Percentiles rank a stretch among this genome's conserved stretches.
These are phyloP conservation scores for Pediacus dermestoides DNA, from an alignment of 2,888 invertebrate genomes.

Conservation along the genomic window DNA sequence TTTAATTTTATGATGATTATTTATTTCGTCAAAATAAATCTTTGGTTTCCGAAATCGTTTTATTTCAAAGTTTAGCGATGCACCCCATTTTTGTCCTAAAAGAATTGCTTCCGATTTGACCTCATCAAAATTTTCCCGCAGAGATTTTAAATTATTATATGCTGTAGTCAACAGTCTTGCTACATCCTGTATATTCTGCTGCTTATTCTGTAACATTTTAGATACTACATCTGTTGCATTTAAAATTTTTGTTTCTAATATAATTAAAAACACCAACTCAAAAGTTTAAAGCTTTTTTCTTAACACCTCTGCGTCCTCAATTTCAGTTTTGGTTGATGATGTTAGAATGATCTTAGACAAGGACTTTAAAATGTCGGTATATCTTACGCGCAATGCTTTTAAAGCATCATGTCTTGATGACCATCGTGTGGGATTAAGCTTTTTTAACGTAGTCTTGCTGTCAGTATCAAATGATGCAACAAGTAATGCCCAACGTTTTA, in stretches of 20 bases:
- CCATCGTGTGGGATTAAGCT: constrained; percentile 12
- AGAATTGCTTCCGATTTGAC: constrained; percentile 14
- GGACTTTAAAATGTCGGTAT: constrained; percentile 10
- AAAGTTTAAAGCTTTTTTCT: no score
- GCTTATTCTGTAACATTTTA: constrained; percentile 8
- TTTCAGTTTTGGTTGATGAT: constrained; percentile 5
- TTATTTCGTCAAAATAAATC: constrained; percentile 11
- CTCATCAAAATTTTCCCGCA: constrained; percentile 13
- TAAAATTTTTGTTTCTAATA: constrained; percentile 10
- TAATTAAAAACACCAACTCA: constrained; percentile 6
- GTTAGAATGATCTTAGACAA: constrained; percentile 6
- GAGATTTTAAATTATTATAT: constrained; percentile 12
- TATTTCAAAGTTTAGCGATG: no score
- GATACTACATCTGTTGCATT: constrained; percentile 4
- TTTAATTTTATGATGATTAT: constrained; percentile 16
- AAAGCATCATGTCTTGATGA: constrained; percentile 12
- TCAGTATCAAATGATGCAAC: background rate
- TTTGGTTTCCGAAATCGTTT: no score
- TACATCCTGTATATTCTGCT: constrained; percentile 8
- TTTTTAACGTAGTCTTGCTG: constrained; percentile 11
- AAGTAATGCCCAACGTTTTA: constrained; percentile 1
- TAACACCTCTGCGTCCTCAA: background rate
- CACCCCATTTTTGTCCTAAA: constrained; percentile 15
- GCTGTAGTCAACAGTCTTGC: constrained; percentile 10
- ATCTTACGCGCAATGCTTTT: constrained; percentile 11